Base-by-base conservation (phyloP, 2,797 vertebrate genomes). In the Gymnocypris eckloni region DNA sequence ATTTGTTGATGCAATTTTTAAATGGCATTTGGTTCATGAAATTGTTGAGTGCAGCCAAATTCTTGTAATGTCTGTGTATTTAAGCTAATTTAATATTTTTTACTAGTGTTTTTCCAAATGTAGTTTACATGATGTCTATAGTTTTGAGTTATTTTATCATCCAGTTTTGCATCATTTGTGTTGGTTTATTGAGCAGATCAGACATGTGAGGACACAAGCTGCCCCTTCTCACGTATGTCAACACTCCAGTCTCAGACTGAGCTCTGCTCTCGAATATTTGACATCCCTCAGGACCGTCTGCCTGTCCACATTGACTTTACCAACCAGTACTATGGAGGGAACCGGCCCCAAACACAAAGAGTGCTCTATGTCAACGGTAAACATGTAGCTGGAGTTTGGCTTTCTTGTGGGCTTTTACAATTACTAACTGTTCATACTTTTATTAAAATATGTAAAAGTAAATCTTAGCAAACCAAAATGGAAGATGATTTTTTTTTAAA, bases 301-400 rank as follows among this genome's bases (percentile, higher is more conserved):
- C 89, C 83, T 1, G 73, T 83, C 39, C 93, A 89, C 1, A 89
- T 97, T 8, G 64, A 91, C 54, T 96, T 95, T 88, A 97, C 97
- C 0, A 97, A 98, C 84, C 79, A 92, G 54, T 97, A 94, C 89
- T 97, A 96, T 0, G 96, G 96, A 52, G 95, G 92, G 4, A 91
- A 93, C 87, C 89, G 83, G 2, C 94, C 94, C 0, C 82, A 84
- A 59, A 94, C 95, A n/a, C 93, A 89, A 83, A 93, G 90, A 7
- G 92, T 98, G 28, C 95, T 98, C 15, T 98, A 97, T 4, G 91
- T 98, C 33, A 98, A 98, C 0, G 97, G 97, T 98, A 88, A 82
- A 91, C 41, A 37, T 33, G 28, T 33, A 33, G 64, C 6, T 64
- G 59, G 11, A 22, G 41, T 28, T 37, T 52, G 43, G 18, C 25